A percentile compares a stretch with the other conserved stretches of the same genome.
Evolutionary conservation across 1,140 invertebrate genomes (phyloP).

Genomic region (Aethina tumida): DNA sequence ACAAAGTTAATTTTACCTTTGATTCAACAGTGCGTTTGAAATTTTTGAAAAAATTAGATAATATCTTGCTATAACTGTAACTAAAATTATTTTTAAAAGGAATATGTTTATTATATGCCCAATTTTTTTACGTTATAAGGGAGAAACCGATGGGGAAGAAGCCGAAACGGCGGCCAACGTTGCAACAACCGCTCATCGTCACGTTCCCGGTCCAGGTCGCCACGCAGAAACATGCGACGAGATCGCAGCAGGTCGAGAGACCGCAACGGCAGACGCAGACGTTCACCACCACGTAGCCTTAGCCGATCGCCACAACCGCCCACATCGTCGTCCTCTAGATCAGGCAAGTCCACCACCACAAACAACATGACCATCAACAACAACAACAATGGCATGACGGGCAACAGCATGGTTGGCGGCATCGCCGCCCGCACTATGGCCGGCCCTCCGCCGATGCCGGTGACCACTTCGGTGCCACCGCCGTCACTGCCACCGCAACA

Average conservation of each 20-base stretch:
- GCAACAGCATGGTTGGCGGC: too few relatives aligned
- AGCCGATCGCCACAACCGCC: conserved; percentile 4
- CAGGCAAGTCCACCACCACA: conserved; percentile 10
- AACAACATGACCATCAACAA: not conserved
- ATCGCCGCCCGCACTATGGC: not conserved
- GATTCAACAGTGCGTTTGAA: not conserved
- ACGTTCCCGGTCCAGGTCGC: conserved; percentile 22
- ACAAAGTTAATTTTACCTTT: too few relatives aligned
- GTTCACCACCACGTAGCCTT: conserved; percentile 5
- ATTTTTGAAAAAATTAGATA: too few relatives aligned
- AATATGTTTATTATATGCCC: too few relatives aligned
- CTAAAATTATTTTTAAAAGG: too few relatives aligned
- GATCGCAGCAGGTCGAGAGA: conserved; percentile 19
- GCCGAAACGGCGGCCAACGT: conserved; percentile 18
- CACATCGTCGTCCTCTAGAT: conserved; percentile 4
- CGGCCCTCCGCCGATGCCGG: conserved; percentile 1
- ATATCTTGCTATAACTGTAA: too few relatives aligned
- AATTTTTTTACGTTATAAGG: too few relatives aligned
- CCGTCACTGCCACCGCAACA: conserved; percentile 5
- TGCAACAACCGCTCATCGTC: conserved; percentile 24
- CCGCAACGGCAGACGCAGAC: conserved; percentile 11
- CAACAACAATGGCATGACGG: too few relatives aligned
- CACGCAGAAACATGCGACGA: conserved; percentile 20
- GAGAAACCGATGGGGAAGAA: conserved; percentile 28
- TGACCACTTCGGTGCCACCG: conserved; percentile 6